Evolutionary conservation across 2,113 vertebrate species (phyloP).

Genomic region (Gymnorhina tibicen): DNA sequence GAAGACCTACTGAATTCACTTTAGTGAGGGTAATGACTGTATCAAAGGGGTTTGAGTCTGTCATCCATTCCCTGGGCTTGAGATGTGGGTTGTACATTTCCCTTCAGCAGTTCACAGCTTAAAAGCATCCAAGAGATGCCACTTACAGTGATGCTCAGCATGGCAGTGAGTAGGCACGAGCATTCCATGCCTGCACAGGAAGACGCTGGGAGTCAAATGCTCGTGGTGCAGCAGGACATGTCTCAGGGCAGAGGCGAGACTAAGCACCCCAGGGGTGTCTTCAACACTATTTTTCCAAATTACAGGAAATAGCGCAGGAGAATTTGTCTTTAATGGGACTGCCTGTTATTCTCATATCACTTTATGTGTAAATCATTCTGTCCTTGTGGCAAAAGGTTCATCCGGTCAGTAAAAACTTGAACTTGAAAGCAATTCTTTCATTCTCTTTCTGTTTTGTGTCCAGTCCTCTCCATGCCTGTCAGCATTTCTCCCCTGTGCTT

Average conservation of each 20-base stretch:
- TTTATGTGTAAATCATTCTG: neutral
- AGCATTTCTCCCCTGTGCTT: neutral
- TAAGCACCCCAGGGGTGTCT: neutral
- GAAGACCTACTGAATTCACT: neutral
- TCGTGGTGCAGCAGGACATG: accelerated
- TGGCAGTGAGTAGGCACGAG: neutral
- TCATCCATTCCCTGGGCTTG: neutral
- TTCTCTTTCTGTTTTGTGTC: neutral
- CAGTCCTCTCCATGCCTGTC: neutral
- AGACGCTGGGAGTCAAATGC: neutral
- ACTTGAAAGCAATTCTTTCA: neutral
- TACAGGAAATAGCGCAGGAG: neutral
- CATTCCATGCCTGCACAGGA: neutral
- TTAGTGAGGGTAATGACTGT: neutral
- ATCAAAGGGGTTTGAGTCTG: neutral
- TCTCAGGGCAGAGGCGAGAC: neutral
- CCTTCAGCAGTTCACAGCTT: neutral
- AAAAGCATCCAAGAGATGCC: neutral
- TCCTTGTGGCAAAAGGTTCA: neutral
- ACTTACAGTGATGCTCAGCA: neutral
- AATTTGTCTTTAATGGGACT: neutral
- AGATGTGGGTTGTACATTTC: neutral
- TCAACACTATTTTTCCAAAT: neutral
- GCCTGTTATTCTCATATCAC: neutral
- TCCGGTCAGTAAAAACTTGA: neutral